phyloP scores from a whole-genome alignment of 2,797 vertebrate species.

The Bovichtus variegatus region DNA sequence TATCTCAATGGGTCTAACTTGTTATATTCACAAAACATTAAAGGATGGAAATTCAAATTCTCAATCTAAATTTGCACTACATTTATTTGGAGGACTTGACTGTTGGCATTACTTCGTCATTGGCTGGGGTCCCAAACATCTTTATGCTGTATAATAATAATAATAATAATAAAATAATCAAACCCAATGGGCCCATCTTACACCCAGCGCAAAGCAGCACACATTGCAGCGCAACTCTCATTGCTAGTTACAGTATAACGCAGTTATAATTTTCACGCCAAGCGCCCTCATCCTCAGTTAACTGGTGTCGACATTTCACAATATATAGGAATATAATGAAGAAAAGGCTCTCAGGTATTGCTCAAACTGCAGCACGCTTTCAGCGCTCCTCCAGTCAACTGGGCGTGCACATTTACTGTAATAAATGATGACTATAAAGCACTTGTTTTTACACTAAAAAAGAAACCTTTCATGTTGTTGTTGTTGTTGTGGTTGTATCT shows the following conservation, averaged over 20 bases:
- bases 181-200: background rate
- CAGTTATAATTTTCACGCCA: background rate
- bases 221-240: background rate
- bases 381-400: too few species aligned
- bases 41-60: background rate
- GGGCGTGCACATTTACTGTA: too few species aligned
- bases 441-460: background rate
- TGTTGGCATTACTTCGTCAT: background rate
- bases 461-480: background rate
- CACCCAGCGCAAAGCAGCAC: background rate
- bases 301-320: too few species aligned
- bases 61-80: background rate
- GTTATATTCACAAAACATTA: background rate
- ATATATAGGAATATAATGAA: too few species aligned
- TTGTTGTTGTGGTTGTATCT: background rate
- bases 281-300: too few species aligned
- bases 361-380: too few species aligned
- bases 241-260: background rate
- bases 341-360: too few species aligned
- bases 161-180: too few species aligned
- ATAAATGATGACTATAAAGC: background rate
- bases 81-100: background rate
- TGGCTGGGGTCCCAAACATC: background rate
- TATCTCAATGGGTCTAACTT: background rate
- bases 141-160: too few species aligned